phyloP scores from a whole-genome alignment of 2,797 vertebrate genomes.

The Pelobates cultripes region DNA sequence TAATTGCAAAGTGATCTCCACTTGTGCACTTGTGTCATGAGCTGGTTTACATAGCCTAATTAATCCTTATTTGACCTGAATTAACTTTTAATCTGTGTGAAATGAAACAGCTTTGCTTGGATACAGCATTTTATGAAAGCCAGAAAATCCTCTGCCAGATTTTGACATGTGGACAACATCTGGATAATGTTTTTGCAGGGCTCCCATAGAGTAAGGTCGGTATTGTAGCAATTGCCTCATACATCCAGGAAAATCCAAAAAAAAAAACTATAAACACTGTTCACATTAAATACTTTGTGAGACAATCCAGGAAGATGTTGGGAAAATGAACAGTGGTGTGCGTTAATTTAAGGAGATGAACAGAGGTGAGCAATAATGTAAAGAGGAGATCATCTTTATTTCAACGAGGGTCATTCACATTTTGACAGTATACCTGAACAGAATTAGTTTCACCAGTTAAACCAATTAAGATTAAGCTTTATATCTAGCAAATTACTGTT shows the following conservation, averaged over 20 bases:
- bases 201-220: not conserved
- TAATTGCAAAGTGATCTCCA: conserved; percentile 17
- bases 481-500: no score
- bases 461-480: no score
- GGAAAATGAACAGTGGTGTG: no score
- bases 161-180: conserved; percentile 38
- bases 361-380: no score
- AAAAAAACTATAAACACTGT: not conserved
- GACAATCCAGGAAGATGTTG: not conserved
- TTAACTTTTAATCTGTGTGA: conserved; percentile 69
- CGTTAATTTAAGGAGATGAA: no score
- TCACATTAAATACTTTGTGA: not conserved
- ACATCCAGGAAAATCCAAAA: not conserved
- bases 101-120: conserved; percentile 62
- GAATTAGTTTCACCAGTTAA: no score
- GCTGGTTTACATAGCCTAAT: conserved; percentile 68
- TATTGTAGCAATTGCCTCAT: not conserved
- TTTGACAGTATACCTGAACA: no score
- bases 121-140: conserved; percentile 58
- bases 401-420: no score
- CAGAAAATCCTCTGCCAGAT: conserved; percentile 52
- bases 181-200: conserved; percentile 27
- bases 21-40: conserved; percentile 62
- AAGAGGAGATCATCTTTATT: no score
- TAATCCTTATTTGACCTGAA: conserved; percentile 73